phyloP scores from a whole-genome alignment of 2,113 vertebrate genomes.

The Lophochroa leadbeateri region DNA sequence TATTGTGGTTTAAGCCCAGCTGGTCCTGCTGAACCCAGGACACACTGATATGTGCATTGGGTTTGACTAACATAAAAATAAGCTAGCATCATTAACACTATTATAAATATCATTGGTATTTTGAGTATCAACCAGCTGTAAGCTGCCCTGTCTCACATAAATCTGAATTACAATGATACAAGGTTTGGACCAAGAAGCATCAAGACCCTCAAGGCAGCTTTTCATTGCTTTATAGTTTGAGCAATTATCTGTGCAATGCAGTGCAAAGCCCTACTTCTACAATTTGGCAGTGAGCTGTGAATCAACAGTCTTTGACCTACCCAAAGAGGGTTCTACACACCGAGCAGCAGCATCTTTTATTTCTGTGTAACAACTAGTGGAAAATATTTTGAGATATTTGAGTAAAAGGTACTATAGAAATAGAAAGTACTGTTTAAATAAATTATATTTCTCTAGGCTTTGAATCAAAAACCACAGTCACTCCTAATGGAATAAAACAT shows the following conservation, averaged over 20 bases:
- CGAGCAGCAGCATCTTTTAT: neutral
- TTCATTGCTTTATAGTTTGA: neutral
- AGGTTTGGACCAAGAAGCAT: neutral
- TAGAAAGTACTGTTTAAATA: neutral
- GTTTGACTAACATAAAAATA: neutral
- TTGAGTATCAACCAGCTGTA: neutral
- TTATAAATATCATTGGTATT: neutral
- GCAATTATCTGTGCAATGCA: neutral
- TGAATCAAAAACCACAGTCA: conserved; percentile 1
- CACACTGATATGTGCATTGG: neutral
- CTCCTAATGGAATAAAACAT: neutral
- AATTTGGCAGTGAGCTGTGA: neutral
- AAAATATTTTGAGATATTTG: neutral
- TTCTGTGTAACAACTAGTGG: neutral
- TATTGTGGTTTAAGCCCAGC: neutral
- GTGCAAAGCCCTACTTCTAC: neutral
- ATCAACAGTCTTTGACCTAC: neutral
- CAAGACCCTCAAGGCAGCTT: neutral
- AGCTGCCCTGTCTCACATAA: neutral
- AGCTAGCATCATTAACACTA: neutral
- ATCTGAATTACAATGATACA: neutral
- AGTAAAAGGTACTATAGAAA: neutral
- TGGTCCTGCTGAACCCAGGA: neutral
- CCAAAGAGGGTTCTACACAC: neutral
- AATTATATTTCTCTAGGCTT: neutral